Base-by-base conservation (phyloP, 2,888 invertebrate species). In the Netelia inedita region DNA sequence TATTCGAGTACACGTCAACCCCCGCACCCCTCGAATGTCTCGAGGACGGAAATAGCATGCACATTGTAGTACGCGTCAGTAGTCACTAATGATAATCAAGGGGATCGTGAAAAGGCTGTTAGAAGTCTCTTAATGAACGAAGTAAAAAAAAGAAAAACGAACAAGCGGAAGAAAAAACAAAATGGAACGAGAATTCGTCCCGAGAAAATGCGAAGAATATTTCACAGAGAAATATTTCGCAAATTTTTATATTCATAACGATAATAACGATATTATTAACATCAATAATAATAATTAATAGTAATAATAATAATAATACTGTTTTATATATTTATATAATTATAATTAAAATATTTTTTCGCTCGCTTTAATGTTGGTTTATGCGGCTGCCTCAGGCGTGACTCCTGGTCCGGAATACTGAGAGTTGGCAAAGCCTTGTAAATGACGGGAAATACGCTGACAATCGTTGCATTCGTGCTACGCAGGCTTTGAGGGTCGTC, bases 61-160 rank as follows among this genome's bases (percentile, higher is more conserved):
- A 66, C 50, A 73, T 61, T 79, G 78, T 79, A 68, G 55, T 53
- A 6, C 68, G 76, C 76, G 79, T 86, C 53, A 82, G 71, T 79
- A 82, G 53, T 85, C 85, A 71, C 83, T 88, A 89, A 89, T 85
- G 89, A 88, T 87, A 87, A 86, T 87, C 87, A 87, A 89, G 85
- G 63, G 74, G 85, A 35, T 84, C 72, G 50, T 50, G 78, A 53
- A 75, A 63, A 82, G 85, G 69, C 35, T 35, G 14, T 46, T 46
- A 46, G 2, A 14, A 46, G 14, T 10, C 11, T 14, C 14, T 11
- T 46, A 46, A 46, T 46, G 10, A 46, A 46, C 46, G 46, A 46
- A 46, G 46, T 46, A 14, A 46, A 46, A 1, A 14, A 14, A 46
- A 46, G 11, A 14, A 8, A 10, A 14, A 46, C 41, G n/a, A 6